These are phyloP conservation scores for Tupaia tana DNA, from an alignment of 2,113 vertebrate species.

Conservation along the genomic window DNA sequence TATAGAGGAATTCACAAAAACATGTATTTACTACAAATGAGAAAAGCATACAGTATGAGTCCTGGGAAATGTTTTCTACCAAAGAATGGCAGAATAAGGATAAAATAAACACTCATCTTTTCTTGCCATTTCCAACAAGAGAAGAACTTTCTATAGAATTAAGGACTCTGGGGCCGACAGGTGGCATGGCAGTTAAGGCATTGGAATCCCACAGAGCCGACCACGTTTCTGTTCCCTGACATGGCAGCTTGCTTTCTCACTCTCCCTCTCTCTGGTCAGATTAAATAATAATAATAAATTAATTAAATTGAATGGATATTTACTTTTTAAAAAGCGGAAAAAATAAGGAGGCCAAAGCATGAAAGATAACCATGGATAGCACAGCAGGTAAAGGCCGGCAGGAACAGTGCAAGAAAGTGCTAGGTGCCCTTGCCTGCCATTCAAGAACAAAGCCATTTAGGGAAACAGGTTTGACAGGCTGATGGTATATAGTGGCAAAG, in stretches of 20 bases:
- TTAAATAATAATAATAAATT: too few species aligned
- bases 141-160: not conserved
- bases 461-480: not conserved
- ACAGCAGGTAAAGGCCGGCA: constrained; percentile 9
- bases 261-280: too few species aligned
- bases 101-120: not conserved
- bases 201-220: too few species aligned
- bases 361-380: not conserved
- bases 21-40: not conserved
- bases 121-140: constrained; percentile 29
- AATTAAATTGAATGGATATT: too few species aligned
- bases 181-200: too few species aligned
- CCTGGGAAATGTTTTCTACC: not conserved
- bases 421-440: not conserved
- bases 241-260: too few species aligned
- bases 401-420: not conserved
- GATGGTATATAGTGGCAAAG: not conserved
- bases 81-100: not conserved
- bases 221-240: too few species aligned
- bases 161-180: not conserved
- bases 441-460: not conserved
- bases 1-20: not conserved
- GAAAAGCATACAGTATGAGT: not conserved
- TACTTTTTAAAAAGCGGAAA: too few species aligned
- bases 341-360: not conserved